These are phyloP conservation scores for Asbolus verrucosus DNA, from an alignment of 1,140 invertebrate species.

Conservation along the genomic window DNA sequence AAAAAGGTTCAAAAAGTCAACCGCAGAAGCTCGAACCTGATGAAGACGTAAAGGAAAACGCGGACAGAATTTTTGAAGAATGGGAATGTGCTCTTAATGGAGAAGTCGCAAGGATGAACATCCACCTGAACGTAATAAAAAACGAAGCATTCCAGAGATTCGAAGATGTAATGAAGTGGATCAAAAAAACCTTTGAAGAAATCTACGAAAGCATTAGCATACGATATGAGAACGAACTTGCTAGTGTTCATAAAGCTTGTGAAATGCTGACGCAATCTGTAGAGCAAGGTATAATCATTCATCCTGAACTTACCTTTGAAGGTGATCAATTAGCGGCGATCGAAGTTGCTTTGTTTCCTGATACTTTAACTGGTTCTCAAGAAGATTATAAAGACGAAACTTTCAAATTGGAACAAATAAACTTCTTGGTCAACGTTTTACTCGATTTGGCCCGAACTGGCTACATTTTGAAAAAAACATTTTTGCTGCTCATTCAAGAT, in stretches of 20 bases:
- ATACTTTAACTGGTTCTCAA: conserved; percentile 49
- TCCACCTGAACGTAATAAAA: conserved; percentile 65
- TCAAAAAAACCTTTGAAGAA: conserved; percentile 64
- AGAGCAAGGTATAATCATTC: conserved; percentile 64
- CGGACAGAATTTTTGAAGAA: conserved; percentile 63
- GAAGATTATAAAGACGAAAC: conserved; percentile 59
- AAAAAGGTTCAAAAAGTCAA: conserved; percentile 3
- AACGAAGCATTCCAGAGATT: conserved; percentile 65
- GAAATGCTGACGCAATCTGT: conserved; percentile 70
- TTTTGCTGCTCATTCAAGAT: conserved; percentile 71
- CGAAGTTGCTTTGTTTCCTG: conserved; percentile 45
- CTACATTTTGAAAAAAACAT: conserved; percentile 66
- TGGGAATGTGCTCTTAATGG: conserved; percentile 69
- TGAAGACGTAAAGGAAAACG: conserved; percentile 48
- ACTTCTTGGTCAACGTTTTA: conserved; percentile 66
- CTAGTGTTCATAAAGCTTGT: conserved; percentile 68
- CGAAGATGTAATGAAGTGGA: conserved; percentile 64
- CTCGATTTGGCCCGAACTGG: conserved; percentile 68
- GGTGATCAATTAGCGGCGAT: conserved; percentile 49
- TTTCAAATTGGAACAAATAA: conserved; percentile 69
- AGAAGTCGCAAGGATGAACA: conserved; percentile 67
- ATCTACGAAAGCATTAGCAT: conserved; percentile 66
- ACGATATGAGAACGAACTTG: conserved; percentile 68
- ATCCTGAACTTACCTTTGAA: conserved; percentile 56
- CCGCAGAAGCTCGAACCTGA: conserved; percentile 38